Evolutionary conservation across 1,140 invertebrate species (phyloP), one percentile per base, ranked within the genome.

Genomic region (Centruroides vittatus): DNA sequence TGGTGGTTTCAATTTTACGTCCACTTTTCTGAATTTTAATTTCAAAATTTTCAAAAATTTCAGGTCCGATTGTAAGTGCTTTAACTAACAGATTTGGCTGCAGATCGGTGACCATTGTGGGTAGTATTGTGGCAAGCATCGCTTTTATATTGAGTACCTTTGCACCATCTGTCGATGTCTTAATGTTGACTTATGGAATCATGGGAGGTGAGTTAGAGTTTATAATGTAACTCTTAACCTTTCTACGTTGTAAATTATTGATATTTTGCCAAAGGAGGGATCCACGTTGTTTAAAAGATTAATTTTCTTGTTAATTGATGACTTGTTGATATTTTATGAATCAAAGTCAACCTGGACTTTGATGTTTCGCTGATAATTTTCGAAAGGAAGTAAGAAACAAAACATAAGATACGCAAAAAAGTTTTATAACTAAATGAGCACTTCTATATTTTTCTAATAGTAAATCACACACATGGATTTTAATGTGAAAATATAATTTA

Each of bases 51-150:
- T 41, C 41, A 10, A 47, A 12, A 23, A 55, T 68, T 65, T 46
- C 72, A 84, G 95, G 95, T 64, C 95, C 95, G 1, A 85, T 98
- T 69, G 93, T 93, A 0, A 93, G 90, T 63, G 86, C 86, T 3
- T 73, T 96, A 59, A 73, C 79, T 9, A 88, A 88, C 69, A 78
- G 84, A 61, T 97, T 88, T 69, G 93, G 93, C 12, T 96, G 96
- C 73, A 80, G 93, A 52, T 74, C 81, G 11, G 90, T 97, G 0
- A 86, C 89, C 1, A 88, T 97, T 12, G 68, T 82, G 4, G 95
- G 94, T 47, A 83, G 85, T 62, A 52, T 93, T 6, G 74, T 97
- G 59, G 83, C 85, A 41, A 78, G 82, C 47, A 55, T 75, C 7
- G 88, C 86, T n/a, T 94, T 97, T 70, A 77, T 83, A 0, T 66